A percentile compares a stretch with the other conserved stretches of the same genome.
phyloP scores from a whole-genome alignment of 1,140 invertebrate genomes.

The Melanaphis sacchari region DNA sequence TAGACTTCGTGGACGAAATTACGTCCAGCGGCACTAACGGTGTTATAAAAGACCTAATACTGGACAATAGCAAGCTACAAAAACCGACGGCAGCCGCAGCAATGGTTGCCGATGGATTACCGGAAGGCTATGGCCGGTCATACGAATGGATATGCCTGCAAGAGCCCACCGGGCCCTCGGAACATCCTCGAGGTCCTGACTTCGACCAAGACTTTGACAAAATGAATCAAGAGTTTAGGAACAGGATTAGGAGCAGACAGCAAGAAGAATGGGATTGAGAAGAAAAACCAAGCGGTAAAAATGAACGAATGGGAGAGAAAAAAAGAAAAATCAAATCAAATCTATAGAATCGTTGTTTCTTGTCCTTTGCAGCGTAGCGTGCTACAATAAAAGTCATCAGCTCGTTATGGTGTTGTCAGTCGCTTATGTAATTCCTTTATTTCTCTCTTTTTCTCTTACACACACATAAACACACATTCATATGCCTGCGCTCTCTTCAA shows the following conservation, averaged over 20 bases:
- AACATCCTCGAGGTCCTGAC: constrained; percentile 2
- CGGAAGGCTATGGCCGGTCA: background rate
- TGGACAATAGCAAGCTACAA: background rate
- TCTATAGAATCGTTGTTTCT: background rate
- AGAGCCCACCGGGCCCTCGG: background rate
- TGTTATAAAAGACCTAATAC: background rate
- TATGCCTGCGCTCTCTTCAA: background rate
- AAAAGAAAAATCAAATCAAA: background rate
- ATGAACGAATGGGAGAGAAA: background rate
- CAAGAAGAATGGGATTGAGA: constrained; percentile 11
- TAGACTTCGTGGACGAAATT: background rate
- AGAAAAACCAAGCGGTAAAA: background rate
- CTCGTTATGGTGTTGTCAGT: constrained; percentile 13
- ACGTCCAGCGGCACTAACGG: background rate
- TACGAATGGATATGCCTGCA: background rate
- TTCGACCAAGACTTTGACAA: background rate
- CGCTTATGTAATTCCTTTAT: background rate
- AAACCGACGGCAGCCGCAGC: background rate
- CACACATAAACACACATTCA: background rate
- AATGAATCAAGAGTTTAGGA: constrained; percentile 24
- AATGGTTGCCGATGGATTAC: background rate
- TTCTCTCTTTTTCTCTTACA: background rate
- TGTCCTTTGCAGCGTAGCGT: background rate
- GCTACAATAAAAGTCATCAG: constrained; percentile 22
- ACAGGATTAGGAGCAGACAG: background rate